Base-by-base conservation (phyloP, 2,888 invertebrate species). In the Cephonodes hylas region DNA sequence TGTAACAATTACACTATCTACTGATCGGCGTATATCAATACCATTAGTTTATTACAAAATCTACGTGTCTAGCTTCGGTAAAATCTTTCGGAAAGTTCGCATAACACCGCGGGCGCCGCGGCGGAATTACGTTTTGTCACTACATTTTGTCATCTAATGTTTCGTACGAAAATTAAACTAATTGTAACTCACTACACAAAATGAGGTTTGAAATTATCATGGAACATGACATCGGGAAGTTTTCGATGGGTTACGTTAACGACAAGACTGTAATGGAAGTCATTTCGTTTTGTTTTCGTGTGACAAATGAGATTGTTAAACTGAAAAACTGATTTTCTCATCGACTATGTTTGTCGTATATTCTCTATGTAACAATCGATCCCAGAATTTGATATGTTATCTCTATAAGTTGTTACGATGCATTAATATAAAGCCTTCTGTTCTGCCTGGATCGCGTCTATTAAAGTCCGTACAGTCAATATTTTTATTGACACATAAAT, bases 181-280 rank as follows among this genome's bases (percentile, higher is more conserved):
- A 31, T 18, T 27, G 53, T 31, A 42, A 42, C 23, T 23, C 57
- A 67, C 79, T 79, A 84, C 72, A 67, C 65, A 87, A 86, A 88
- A 88, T 88, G 85, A 88, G 89, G 87, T 89, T 85, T 75, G 68
- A 53, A 53, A 31, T 53, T 68, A 75, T 73, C 71, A 64, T 79
- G 79, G 77, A 83, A 75, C 71, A 68, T 80, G 83, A 85, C 81
- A 85, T 85, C 81, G 79, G 90, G 89, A 89, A 89, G 88, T 76
- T 77, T 78, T 68, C 53, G 53, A 53, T 31, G 31, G 22, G 34
- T 58, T 69, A 70, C 65, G 66, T 69, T 80, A 27, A 82, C 84
- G 80, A 83, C 81, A 72, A 53, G 31, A 53, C 53, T 53, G 66
- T 60, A 72, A 72, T 84, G 88, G 86, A 88, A 87, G 87, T 72